These are phyloP conservation scores for Pammene aurita DNA, from an alignment of 2,888 invertebrate species.

Conservation along the genomic window DNA sequence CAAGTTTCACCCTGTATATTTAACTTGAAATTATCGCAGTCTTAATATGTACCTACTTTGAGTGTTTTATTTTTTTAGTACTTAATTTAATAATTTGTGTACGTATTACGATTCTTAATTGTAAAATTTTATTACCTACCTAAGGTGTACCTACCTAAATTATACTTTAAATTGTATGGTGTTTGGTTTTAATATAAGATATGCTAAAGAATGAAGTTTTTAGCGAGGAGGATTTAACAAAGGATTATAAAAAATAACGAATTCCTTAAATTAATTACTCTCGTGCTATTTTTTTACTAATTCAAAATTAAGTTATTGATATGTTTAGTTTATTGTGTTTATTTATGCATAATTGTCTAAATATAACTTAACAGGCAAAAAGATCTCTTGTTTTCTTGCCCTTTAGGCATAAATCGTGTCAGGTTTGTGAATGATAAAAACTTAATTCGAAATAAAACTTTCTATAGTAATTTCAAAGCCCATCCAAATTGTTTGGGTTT, in stretches of 20 bases:
- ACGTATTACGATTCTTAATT: too few species aligned
- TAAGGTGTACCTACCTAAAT: neutral
- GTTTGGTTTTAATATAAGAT: conserved; percentile 3
- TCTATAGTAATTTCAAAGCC: too few species aligned
- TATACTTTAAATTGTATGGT: neutral
- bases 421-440: too few species aligned
- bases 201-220: neutral
- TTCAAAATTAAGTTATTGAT: conserved; percentile 5
- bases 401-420: neutral
- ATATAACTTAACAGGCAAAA: conserved; percentile 4
- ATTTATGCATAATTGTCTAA: neutral
- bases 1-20: too few species aligned
- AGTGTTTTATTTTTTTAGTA: too few species aligned
- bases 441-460: too few species aligned
- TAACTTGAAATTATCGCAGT: too few species aligned
- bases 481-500: too few species aligned
- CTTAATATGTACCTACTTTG: too few species aligned
- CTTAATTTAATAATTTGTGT: too few species aligned
- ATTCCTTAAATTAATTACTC: neutral
- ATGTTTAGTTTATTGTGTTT: conserved; percentile 10
- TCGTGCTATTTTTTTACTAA: neutral
- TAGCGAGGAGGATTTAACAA: neutral
- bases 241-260: neutral
- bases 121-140: too few species aligned
- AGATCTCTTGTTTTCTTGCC: neutral